Base-by-base conservation (phyloP, 2,113 vertebrate genomes). In the Hypocryptadius cinnamomeus region DNA sequence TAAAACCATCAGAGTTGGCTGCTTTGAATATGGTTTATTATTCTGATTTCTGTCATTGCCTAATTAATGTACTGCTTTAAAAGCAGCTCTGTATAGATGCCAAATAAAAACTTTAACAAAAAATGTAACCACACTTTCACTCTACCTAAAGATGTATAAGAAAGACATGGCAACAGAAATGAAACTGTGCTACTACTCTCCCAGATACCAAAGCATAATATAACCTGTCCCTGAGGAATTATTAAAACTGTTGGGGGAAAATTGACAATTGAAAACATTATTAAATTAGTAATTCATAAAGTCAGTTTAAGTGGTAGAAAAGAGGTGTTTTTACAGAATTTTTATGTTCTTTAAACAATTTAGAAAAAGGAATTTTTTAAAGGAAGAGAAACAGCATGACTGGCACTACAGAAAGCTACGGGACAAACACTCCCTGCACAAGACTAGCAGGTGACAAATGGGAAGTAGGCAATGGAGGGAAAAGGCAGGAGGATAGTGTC, bases 141-240 rank as follows among this genome's bases (percentile, higher is more conserved):
- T 87, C 35, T 70, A 53, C 20, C 45, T 77, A 69, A 85, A 70
- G 66, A 42, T 65, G 28, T 25, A 5, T 65, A 85, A 82, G 81
- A 94, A 89, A 87, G 47, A 80, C 63, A 85, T 39, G 76, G 92
- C 79, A 93, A 94, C 71, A 83, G 70, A 72, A 92, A 83, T 54
- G 39, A 73, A 92, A 83, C 45, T 18, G 7, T 59, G 48, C 35
- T 48, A 30, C 66, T 50, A 28, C 23, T 63, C 12, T 87, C 65
- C 63, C 44, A 31, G 16, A 39, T 53, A 33, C 9, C 37, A 54
- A 63, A 17, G 31, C 10, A 44, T 73, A 61, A 88, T 66, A 25
- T 35, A 69, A 84, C 13, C 53, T 39, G 11, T 84, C 39, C 35
- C 51, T 33, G 45, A 31, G 9, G 12, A 72, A 73, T 8, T 47